Percentiles rank a stretch among this genome's conserved stretches.
Evolutionary conservation across 2,113 vertebrate species (phyloP).

Genomic region (Vulpes vulpes): DNA sequence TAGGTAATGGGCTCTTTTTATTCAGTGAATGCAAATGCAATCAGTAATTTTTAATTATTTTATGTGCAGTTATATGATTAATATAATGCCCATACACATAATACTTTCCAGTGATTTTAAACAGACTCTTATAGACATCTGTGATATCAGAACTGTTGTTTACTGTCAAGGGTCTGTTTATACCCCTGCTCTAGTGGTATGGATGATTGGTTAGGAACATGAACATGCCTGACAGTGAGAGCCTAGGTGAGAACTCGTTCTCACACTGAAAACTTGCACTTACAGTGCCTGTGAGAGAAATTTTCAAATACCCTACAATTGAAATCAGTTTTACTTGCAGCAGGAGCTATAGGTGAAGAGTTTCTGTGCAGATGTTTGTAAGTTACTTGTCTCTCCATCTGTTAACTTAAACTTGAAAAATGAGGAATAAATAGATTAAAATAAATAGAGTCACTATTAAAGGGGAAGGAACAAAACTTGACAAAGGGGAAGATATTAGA

Average conservation of each 20-base stretch:
- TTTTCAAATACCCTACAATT: constrained; percentile 50
- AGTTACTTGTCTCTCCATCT: constrained; percentile 29
- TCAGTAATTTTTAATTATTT: neutral
- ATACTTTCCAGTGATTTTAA: neutral
- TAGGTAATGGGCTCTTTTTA: neutral
- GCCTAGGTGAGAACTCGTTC: neutral
- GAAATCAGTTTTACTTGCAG: constrained; percentile 35
- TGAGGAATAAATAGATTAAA: constrained; percentile 39
- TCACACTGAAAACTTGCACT: constrained; percentile 35
- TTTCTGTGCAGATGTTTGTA: constrained; percentile 45
- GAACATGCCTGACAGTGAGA: neutral
- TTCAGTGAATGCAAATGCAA: neutral
- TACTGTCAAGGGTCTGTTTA: neutral
- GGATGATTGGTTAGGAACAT: neutral
- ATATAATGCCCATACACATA: neutral
- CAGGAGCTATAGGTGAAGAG: neutral
- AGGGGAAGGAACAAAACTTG: neutral
- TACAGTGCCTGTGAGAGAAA: neutral
- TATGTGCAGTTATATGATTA: neutral
- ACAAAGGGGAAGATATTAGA: neutral
- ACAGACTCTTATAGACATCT: neutral
- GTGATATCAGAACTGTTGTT: neutral
- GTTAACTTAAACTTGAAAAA: constrained; percentile 51
- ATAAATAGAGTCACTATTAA: neutral
- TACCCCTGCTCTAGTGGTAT: neutral